These are phyloP conservation scores for Phasianus colchicus DNA, from an alignment of 2,113 vertebrate genomes.

Conservation along the genomic window DNA sequence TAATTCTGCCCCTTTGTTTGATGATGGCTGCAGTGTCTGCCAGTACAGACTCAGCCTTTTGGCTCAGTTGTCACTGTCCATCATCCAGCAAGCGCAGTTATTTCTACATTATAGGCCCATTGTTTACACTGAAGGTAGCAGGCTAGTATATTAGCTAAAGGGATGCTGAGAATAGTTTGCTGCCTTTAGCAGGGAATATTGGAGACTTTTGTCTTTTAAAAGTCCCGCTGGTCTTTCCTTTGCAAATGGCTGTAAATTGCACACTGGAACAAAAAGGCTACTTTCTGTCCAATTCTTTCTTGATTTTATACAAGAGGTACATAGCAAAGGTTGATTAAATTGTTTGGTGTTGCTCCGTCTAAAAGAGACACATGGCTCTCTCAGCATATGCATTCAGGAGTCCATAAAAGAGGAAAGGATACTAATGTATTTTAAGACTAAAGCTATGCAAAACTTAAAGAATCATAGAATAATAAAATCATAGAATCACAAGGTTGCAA, in stretches of 20 bases:
- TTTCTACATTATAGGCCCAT: slow-evolving; percentile 13
- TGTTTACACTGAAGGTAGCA: slow-evolving; percentile 23
- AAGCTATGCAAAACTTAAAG: neutral
- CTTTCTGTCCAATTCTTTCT: slow-evolving; percentile 31
- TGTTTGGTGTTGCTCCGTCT: neutral
- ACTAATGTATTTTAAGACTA: neutral
- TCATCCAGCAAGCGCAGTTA: slow-evolving; percentile 9
- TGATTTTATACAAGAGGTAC: slow-evolving; percentile 17
- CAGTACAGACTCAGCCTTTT: neutral
- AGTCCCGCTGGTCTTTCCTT: slow-evolving; percentile 65
- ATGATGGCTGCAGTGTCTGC: neutral
- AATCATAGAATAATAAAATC: too few species aligned
- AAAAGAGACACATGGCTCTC: neutral
- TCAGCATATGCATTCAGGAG: neutral
- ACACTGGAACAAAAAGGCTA: slow-evolving; percentile 50
- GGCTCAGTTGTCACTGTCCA: slow-evolving; percentile 20
- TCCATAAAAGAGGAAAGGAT: neutral
- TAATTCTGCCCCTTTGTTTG: neutral
- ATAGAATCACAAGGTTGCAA: too few species aligned
- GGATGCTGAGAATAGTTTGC: neutral
- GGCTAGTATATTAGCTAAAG: slow-evolving; percentile 26
- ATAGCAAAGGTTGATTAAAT: slow-evolving; percentile 34
- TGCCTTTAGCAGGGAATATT: neutral
- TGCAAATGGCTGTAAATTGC: slow-evolving; percentile 52
- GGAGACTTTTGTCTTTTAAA: slow-evolving; percentile 32